Base-by-base conservation (phyloP, 2,888 invertebrate genomes). In the Agrenia bidenticulata region DNA sequence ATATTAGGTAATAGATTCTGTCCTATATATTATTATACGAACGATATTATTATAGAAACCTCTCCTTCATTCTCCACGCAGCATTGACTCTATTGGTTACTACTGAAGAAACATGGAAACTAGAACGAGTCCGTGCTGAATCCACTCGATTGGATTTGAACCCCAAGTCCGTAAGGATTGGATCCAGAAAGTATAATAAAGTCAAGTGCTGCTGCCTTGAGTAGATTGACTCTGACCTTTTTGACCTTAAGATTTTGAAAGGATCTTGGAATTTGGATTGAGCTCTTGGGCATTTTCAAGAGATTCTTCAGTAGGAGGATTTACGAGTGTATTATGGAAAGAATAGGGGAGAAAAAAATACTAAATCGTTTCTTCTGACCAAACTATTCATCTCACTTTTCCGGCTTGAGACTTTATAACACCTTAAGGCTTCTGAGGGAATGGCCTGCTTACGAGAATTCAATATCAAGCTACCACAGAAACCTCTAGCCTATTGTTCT, bases 351-450 rank as follows among this genome's bases (percentile, higher is more conserved):
- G 19, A 45, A 45, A 5, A 45, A 45, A 45, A 45, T 11, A 45
- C 45, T 45, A 17, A 45, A 17, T 17, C 45, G n/a, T 45, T 45
- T 45, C 45, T 45, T 15, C 19, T 45, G 19, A 45, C 15, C 45
- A 45, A 45, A 45, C 45, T 45, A 45, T 45, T 45, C 45, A 45
- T 45, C 45, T 45, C 45, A 45, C 45, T 45, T 45, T 32, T 7
- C 5, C 4, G 32, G 11, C 11, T 32, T 32, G 4, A 11, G 32
- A 32, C 32, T 32, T 32, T 17, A 45, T 5, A 17, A 45, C 45
- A 45, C n/a, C 45, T 45, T 9, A 15, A 45, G 45, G 45, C n/a
- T 32, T 32, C 32, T 32, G 45, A 9, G 5, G 45, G 45, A 45
- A 19, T 45, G 19, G 45, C n/a, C 45, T 45, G n/a, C 32, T 45